Evolutionary conservation across 1,140 invertebrate genomes (phyloP).

Genomic region (Cataglyphis hispanica): DNA sequence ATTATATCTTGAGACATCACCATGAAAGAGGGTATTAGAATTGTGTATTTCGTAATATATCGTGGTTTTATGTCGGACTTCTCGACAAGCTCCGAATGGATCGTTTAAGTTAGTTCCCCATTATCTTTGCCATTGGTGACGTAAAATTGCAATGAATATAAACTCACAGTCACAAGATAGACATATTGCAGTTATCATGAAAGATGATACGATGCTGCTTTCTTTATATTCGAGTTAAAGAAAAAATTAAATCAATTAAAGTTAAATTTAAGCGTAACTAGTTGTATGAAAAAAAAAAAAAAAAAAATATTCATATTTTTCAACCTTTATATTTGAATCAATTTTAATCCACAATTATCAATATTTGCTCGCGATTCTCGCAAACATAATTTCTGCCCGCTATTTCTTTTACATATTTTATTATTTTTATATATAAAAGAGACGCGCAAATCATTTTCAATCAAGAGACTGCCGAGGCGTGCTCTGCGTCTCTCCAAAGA

Average conservation of each 20-base stretch:
- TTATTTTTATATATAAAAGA: slow-evolving; percentile 5
- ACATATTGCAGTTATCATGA: neutral
- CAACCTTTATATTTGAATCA: neutral
- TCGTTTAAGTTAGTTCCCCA: slow-evolving; percentile 3
- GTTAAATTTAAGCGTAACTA: neutral
- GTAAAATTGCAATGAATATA: slow-evolving; percentile 5
- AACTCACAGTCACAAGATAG: neutral
- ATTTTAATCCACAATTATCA: neutral
- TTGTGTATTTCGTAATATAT: slow-evolving; percentile 30
- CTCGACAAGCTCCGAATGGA: slow-evolving; percentile 35
- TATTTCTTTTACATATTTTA: neutral
- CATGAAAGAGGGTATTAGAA: slow-evolving; percentile 54
- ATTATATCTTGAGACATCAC: slow-evolving; percentile 45
- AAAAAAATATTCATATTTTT: neutral
- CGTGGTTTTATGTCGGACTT: slow-evolving; percentile 44
- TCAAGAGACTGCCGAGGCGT: neutral
- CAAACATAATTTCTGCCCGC: neutral
- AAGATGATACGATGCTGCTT: neutral
- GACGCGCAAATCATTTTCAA: neutral
- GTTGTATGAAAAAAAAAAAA: neutral
- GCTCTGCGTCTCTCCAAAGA: slow-evolving; percentile 22
- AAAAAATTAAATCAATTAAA: neutral
- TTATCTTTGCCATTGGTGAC: neutral
- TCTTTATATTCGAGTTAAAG: neutral
- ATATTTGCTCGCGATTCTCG: neutral